These are phyloP conservation scores for Muscidifurax raptorellus DNA, from an alignment of 1,140 invertebrate genomes.

Conservation along the genomic window DNA sequence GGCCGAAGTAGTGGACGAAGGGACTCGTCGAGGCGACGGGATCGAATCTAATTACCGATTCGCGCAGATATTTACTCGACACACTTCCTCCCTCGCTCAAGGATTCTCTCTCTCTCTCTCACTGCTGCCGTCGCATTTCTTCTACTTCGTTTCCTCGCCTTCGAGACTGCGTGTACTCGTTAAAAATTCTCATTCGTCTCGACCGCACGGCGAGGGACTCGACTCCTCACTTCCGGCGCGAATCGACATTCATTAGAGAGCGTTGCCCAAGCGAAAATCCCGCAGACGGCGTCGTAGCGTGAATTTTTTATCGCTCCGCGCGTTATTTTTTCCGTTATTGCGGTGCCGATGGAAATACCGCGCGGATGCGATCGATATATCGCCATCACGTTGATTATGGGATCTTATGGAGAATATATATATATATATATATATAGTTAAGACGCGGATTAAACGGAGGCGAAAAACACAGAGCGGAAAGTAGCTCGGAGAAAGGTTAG, in stretches of 20 bases:
- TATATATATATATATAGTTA: no score
- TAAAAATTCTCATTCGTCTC: conserved; percentile 46
- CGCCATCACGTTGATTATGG: no score
- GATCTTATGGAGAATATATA: no score
- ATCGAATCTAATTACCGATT: conserved; percentile 70
- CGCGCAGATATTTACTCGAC: conserved; percentile 67
- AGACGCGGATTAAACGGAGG: no score
- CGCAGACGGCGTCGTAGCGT: conserved; percentile 4
- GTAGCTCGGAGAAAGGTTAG: background rate
- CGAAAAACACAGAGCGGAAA: background rate
- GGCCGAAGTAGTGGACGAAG: conserved; percentile 3
- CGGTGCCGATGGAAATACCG: background rate
- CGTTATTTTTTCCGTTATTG: background rate
- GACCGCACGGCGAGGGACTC: conserved; percentile 11
- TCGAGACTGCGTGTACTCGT: conserved; percentile 46
- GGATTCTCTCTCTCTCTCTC: conserved; percentile 44
- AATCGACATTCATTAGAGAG: conserved; percentile 52
- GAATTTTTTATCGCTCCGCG: background rate
- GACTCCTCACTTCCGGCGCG: conserved; percentile 37
- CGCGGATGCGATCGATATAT: no score
- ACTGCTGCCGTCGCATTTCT: conserved; percentile 18
- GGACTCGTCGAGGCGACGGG: conserved; percentile 35
- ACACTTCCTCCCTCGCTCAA: conserved; percentile 38
- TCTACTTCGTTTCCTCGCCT: conserved; percentile 36
- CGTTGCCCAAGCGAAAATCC: conserved; percentile 46